Base-by-base conservation (phyloP, 2,797 vertebrate genomes). In the Sebastes kiyomatsui region DNA sequence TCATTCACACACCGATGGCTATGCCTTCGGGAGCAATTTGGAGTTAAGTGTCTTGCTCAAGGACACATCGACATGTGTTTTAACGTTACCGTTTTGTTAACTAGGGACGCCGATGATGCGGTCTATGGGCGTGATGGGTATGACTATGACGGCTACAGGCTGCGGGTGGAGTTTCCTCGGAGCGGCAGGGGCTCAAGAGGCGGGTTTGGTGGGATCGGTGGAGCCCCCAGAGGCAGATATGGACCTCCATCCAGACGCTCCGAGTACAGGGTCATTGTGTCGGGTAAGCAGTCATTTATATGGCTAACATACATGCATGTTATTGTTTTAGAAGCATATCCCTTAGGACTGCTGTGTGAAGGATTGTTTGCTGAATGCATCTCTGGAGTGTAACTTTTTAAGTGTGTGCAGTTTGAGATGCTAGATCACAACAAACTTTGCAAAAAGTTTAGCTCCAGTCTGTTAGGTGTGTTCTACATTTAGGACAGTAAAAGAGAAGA, bases 81-180 rank as follows among this genome's bases (percentile, higher is more conserved):
- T 42, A 42, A 42, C 13, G 0, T 16, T 18, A 1, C 3, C 6
- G 2, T 9, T 32, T 22, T 13, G 3, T 56, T 5, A 12, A 72
- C 90, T 35, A 98, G 97, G 86, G 96, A 97, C 86, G 96, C 96
- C 0, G 97, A 97, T 28, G 96, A 97, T 92, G 96, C 97, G 0
- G 95, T 97, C 52, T 97, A 97, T 65, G 96, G 96, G 67, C 96
- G 96, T 18, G 97, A 98, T 25, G 96, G 97, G 14, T 97, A 97
- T 23, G 97, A 97, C 85, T 97, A 97, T 67, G 96, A 97, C 75
- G 97, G 97, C 72, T 97, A 97, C 92, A 95, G 97, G 68, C 96
- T 98, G 86, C 97, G 97, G n/a, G 97, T 98, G 84, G 97, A 98
- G 92, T 98, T 98, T 82, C 97, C 97, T 11, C 96, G 97, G 89